Conservation (phyloP, 2,888 invertebrate genomes). For the Hydroisotoma schaefferi region DNA sequence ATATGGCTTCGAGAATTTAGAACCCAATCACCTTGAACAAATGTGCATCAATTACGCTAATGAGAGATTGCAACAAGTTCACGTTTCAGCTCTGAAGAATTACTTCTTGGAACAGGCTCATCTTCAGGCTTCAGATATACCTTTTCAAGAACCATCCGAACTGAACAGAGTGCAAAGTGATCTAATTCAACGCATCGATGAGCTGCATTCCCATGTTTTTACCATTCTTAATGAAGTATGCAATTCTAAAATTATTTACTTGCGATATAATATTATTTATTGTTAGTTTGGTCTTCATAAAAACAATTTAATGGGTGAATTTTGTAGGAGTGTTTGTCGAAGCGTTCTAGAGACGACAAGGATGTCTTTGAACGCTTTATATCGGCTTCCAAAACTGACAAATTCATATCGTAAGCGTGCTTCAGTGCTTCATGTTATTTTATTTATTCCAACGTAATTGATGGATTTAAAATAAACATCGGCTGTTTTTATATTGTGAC, state of each 20-base stretch:
- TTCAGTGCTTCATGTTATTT: conserved; percentile 3
- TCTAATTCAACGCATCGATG: conserved; percentile 23
- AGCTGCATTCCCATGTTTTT: conserved; percentile 31
- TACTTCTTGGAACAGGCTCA: conserved; percentile 21
- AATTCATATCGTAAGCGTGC: conserved; percentile 26
- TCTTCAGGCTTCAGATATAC: conserved; percentile 11
- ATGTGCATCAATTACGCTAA: conserved; percentile 44
- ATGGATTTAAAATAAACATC: no score
- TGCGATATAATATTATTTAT: not conserved
- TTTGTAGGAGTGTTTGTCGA: conserved; percentile 38
- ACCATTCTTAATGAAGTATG: conserved; percentile 37
- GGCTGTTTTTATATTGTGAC: no score
- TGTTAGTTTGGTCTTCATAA: not conserved
- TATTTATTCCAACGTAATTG: not conserved
- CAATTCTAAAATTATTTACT: not conserved
- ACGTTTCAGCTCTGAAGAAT: conserved; percentile 33
- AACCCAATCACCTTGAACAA: conserved; percentile 40
- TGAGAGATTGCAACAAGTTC: conserved; percentile 38
- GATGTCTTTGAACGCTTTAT: conserved; percentile 29
- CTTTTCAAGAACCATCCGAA: conserved; percentile 23
- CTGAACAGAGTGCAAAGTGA: conserved; percentile 34
- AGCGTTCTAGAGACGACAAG: conserved; percentile 27
- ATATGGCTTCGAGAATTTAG: conserved; percentile 42
- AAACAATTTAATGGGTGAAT: not conserved
- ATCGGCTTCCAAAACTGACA: conserved; percentile 16